These are phyloP conservation scores for Hydractinia echinata DNA, from an alignment of 30 jellyfish, hydroid and myxozoan genomes.

Conservation along the genomic window DNA sequence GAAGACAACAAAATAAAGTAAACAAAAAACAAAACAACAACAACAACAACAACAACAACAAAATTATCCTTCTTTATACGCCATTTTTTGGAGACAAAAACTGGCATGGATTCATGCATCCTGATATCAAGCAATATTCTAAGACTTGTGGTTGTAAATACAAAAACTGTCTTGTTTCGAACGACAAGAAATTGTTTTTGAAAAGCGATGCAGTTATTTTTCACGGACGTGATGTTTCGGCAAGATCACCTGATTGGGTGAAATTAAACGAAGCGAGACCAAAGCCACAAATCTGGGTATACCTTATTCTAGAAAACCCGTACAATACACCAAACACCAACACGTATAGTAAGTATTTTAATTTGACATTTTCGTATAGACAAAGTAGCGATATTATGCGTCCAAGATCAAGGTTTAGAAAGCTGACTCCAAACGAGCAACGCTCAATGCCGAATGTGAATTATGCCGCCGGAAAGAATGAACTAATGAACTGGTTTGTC, in stretches of 20 bases:
- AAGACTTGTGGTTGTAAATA: slow-evolving; percentile 28
- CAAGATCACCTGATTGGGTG: not conserved
- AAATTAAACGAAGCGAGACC: slow-evolving; percentile 26
- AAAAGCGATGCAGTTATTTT: slow-evolving; percentile 70
- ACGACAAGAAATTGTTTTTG: slow-evolving; percentile 24
- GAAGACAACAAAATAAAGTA: too few species aligned
- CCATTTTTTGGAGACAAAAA: slow-evolving; percentile 37
- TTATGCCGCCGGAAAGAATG: not conserved
- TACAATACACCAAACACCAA: slow-evolving; percentile 43
- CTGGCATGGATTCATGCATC: slow-evolving; percentile 53
- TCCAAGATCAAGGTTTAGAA: not conserved
- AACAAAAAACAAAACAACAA: too few species aligned
- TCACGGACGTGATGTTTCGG: slow-evolving; percentile 64
- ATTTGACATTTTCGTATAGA: slow-evolving; percentile 10
- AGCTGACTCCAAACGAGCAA: not conserved
- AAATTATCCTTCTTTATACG: slow-evolving; percentile 54
- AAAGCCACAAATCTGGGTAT: slow-evolving; percentile 55
- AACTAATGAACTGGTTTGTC: not conserved
- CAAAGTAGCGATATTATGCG: not conserved
- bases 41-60: not conserved
- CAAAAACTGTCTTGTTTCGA: slow-evolving; percentile 47
- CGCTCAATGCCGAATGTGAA: not conserved
- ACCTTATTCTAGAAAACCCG: slow-evolving; percentile 64
- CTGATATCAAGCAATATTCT: slow-evolving; percentile 33
- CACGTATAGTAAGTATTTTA: slow-evolving; percentile 48